phyloP scores from a whole-genome alignment of 2,797 vertebrate genomes.

The Sitta carolinensis region DNA sequence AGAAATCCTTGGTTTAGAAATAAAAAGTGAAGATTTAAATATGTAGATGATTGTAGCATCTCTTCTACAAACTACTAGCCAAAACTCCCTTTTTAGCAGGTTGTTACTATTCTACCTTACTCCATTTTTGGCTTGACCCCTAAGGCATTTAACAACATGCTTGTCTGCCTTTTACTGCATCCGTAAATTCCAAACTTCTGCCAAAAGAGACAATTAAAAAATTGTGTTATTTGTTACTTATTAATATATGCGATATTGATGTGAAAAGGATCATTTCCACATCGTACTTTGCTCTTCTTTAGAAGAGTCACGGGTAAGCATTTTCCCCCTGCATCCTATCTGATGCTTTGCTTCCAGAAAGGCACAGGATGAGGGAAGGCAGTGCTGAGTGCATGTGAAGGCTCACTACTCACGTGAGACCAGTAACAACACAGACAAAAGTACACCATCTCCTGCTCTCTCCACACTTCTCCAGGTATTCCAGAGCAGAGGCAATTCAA shows the following conservation, averaged over 20 bases:
- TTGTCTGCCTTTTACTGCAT: background rate
- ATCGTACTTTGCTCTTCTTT: accelerated
- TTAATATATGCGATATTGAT: background rate
- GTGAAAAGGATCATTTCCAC: background rate
- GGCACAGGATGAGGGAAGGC: accelerated
- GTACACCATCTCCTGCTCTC: background rate
- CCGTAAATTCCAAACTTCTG: background rate
- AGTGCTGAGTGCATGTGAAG: background rate
- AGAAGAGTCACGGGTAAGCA: background rate
- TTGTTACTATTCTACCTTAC: background rate
- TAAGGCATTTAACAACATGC: background rate
- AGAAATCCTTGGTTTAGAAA: background rate
- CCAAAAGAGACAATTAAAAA: background rate
- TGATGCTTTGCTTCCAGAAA: background rate
- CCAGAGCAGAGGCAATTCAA: background rate
- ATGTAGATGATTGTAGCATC: background rate
- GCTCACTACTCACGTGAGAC: background rate
- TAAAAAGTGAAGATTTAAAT: background rate
- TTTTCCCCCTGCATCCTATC: background rate
- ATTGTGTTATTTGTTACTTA: background rate
- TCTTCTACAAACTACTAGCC: background rate
- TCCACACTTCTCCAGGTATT: background rate
- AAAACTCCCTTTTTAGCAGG: background rate
- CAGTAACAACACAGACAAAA: background rate
- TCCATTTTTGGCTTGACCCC: background rate